Evolutionary conservation across 2,113 vertebrate species (phyloP), one percentile per base, ranked within the genome.

Genomic region (Canis aureus): DNA sequence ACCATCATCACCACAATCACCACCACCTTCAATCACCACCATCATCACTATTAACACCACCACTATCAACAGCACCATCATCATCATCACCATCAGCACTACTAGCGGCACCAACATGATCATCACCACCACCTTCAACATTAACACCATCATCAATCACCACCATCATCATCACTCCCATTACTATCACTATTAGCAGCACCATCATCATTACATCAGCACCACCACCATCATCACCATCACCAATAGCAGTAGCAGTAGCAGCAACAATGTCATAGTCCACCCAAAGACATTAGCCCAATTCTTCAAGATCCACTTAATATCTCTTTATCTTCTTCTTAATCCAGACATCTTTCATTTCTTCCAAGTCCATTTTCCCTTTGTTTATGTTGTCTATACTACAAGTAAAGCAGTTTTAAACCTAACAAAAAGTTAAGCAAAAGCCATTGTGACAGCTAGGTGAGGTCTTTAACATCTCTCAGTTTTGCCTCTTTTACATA

Each of bases 41-140:
- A 53, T 1, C 22, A 49, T 11, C 1, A 20, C 0, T 8, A 62
- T 5, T 23, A 16, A 10, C 51, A n/a, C 0, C 11, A 17, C 0
- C 43, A 38, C 3, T 25, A 78, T 1, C 29, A 38, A 0, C 32
- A 38, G 1, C 73, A 69, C 0, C 20, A 62, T 1, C 23, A 13
- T 5, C 32, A 17, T 4, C 10, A 82, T 0, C 11, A 49, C 25
- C 57, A 19, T 0, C 12, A 13, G 1, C 29, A 85, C 1, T 20
- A 23, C 5, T 1, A 35, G 11, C 1, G 2, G 7, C 22, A 43
- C 7, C 35, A 51, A 0, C 12, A 32, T 2, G 9, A 16, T 5
- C 27, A 35, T 4, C 3, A 16, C 5, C 11, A 53, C 5, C 3
- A 69, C 15, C 13, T 5, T 1, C 29, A 83, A 5, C 32, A 11